Base-by-base conservation (phyloP, 2,113 vertebrate genomes). In the Siniperca chuatsi region DNA sequence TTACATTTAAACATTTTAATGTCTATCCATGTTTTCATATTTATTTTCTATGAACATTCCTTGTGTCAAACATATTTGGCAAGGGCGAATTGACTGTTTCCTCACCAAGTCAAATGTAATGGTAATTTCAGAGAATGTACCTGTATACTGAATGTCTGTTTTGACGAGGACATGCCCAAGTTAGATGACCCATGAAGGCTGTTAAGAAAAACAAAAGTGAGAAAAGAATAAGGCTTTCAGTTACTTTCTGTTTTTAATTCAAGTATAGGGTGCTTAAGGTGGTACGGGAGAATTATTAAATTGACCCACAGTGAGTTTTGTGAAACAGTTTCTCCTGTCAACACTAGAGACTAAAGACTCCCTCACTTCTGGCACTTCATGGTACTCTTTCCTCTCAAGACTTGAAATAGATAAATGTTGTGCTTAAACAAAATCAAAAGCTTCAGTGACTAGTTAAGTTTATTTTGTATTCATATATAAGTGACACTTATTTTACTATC, bases 341-440 rank as follows among this genome's bases (percentile, higher is more conserved):
- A 89, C 65, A 87, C 88, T 75, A 94, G 84, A 89, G 79, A 91
- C 73, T 75, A 81, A 92, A 87, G 89, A 84, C 86, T 91, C 92
- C 80, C 84, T 90, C 79, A 92, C 91, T 90, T 93, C 89, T 94
- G 93, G 91, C 94, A 91, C 93, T 92, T 92, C 90, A 95, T 92
- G 95, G 95, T 96, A 96, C 95, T 96, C 91, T 93, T 92, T 95
- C 94, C 93, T 95, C 94, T 95, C 90, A 95, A 96, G 94, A 96
- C 96, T 96, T 96, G 96, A 96, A 96, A 90, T 92, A 91, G 85
- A 90, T 92, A 90, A 89, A 90, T 94, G 91, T 93, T 90, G 93
- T 95, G 90, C 94, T 95, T 93, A 87, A 89, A 89, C 60, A 89
- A 90, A 91, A 85, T 88, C 84, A 83, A 93, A 92, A 85, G 89